Base-by-base conservation (phyloP, 2,797 vertebrate genomes). In the Epinephelus awoara region DNA sequence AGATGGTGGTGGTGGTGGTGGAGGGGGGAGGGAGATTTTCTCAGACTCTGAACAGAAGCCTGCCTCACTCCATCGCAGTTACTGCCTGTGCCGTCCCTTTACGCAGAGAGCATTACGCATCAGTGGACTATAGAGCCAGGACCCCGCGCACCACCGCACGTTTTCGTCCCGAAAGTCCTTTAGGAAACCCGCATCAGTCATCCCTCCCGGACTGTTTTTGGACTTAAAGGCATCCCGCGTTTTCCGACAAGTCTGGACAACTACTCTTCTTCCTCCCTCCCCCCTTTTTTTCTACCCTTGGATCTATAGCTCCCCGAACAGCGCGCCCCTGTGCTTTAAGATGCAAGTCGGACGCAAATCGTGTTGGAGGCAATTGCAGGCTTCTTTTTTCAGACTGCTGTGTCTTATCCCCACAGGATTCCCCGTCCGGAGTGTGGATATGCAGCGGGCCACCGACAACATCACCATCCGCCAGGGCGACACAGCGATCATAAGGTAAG, bases 401-500 rank as follows among this genome's bases (percentile, higher is more conserved):
- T 99, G 97, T 96, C 97, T 99, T 97, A 96, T 99, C 89, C 98
- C 98, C 92, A 98, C 98, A 99, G 98, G 98, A 94, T 97, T 99
- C 95, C 98, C 98, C 27, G 98, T 99, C 93, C 97, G 97, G 93
- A 98, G 97, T 94, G 97, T 98, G 97, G 98, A 99, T 96, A 97
- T 98, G 96, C 98, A 97, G 96, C 96, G 97, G 91, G 96, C 97
- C 89, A 98, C 97, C 75, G 98, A 99, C 96, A 99, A 99, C 97
- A 99, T 99, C 96, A 99, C 98, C 91, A 98, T 99, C 95, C 97
- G 98, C 88, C 98, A 99, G 96, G 98, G 98, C 87, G 97, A 99
- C 94, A 99, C 98, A 42, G 98, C 98, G 86, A 96, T 99, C 64
- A 98, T 99, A 96, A 98, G 98, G 98, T 99, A 98, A 94, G 97